Conservation (phyloP, 2,113 vertebrate genomes). For the Notarius quadriscutis region DNA sequence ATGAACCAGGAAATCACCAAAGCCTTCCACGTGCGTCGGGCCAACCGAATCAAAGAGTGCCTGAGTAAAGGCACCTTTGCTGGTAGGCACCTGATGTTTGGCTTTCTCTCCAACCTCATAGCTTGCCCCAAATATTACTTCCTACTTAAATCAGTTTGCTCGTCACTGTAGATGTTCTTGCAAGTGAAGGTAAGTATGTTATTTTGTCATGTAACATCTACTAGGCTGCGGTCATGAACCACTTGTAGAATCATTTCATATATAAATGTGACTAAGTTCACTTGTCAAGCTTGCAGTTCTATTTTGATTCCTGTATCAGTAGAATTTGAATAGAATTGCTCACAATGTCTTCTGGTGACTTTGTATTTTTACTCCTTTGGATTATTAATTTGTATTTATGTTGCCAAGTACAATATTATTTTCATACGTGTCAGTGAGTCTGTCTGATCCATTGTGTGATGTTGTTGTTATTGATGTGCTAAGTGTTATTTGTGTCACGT, state of each 20-base stretch:
- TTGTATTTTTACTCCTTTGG: constrained; percentile 28
- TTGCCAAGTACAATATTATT: background rate
- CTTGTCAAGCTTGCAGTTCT: constrained; percentile 29
- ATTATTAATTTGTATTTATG: constrained; percentile 39
- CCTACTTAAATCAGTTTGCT: background rate
- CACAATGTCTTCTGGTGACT: background rate
- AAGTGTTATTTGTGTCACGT: constrained; percentile 15
- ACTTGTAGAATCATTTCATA: constrained; percentile 29
- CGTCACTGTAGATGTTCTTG: constrained; percentile 12
- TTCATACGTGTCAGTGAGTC: constrained; percentile 31
- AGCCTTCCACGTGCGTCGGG: constrained; percentile 88
- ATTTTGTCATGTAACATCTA: constrained; percentile 5
- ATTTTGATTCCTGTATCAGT: constrained; percentile 23
- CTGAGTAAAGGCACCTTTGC: constrained; percentile 84
- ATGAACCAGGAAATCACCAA: constrained; percentile 95
- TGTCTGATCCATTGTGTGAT: constrained; percentile 49
- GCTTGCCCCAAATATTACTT: background rate
- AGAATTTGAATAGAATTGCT: constrained; percentile 47
- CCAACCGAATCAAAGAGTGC: constrained; percentile 90
- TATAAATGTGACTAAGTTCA: constrained; percentile 11
- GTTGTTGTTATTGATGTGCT: constrained; percentile 31
- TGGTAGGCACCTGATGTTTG: constrained; percentile 68
- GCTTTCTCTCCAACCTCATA: background rate
- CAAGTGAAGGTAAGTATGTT: constrained; percentile 5
- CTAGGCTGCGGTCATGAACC: constrained; percentile 7